Conservation (phyloP, 2,113 vertebrate genomes). For the Tapirus terrestris region DNA sequence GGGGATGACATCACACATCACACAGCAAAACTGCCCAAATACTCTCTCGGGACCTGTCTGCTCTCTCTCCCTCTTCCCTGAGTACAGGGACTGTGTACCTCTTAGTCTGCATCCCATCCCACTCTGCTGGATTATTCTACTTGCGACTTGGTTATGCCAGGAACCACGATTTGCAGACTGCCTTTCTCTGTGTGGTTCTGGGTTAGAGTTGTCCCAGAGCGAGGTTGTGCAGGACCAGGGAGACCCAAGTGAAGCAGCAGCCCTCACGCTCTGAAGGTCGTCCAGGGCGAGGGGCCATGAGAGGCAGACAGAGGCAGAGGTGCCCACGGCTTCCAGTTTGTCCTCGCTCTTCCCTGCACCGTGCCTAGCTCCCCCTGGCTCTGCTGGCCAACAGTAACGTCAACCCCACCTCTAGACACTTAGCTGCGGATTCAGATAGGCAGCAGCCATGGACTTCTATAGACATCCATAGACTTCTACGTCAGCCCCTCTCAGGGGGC, state of each 20-base stretch:
- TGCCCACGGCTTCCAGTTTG: rapidly evolving
- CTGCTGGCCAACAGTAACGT: rapidly evolving
- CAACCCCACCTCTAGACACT: not conserved
- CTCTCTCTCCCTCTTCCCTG: not conserved
- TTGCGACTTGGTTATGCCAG: not conserved
- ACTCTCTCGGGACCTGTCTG: not conserved
- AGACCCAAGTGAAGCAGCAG: not conserved
- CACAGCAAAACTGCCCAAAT: not conserved
- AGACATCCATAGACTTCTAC: not conserved
- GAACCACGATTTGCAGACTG: not conserved
- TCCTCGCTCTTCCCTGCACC: rapidly evolving
- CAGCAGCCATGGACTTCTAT: not conserved
- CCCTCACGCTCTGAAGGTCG: rapidly evolving
- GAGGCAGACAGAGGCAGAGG: not conserved
- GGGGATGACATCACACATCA: not conserved
- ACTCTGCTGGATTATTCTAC: not conserved
- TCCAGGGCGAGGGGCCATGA: rapidly evolving
- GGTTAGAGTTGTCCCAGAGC: not conserved
- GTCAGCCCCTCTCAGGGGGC: not conserved
- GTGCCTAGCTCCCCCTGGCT: rapidly evolving
- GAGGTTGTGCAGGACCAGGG: not conserved
- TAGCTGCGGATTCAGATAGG: not conserved
- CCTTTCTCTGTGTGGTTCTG: not conserved
- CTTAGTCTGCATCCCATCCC: not conserved
- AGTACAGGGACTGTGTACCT: no score